These are phyloP conservation scores for Stegodyphus dumicola DNA, from an alignment of 1,140 invertebrate species.

Conservation along the genomic window DNA sequence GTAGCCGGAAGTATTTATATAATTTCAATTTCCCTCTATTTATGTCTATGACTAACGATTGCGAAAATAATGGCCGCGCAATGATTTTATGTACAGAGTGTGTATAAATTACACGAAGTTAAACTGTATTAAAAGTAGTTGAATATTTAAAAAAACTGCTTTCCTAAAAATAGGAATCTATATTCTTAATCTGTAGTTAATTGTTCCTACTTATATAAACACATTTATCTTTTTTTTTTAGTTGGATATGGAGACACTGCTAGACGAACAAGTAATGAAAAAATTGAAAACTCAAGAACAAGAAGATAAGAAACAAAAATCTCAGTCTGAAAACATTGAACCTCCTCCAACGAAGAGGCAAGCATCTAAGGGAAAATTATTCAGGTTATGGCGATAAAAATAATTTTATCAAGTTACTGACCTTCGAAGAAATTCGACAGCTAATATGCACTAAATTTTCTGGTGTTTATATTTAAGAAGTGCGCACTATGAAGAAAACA, in stretches of 20 bases:
- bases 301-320: slow-evolving; percentile 41
- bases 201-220: background rate
- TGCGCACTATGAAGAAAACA: no score
- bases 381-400: slow-evolving; percentile 32
- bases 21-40: no score
- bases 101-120: no score
- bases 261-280: slow-evolving; percentile 88
- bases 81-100: no score
- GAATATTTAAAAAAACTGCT: background rate
- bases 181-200: background rate
- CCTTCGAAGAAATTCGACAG: no score
- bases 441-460: no score
- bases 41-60: no score
- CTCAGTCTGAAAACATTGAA: background rate
- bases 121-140: no score
- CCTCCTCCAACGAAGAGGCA: background rate
- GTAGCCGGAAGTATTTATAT: no score
- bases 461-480: no score
- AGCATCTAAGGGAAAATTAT: slow-evolving; percentile 38
- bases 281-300: slow-evolving; percentile 76
- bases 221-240: slow-evolving; percentile 69
- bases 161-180: background rate
- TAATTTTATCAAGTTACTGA: no score
- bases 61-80: no score
- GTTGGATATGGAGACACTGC: slow-evolving; percentile 93